Base-by-base conservation (phyloP, 1,140 invertebrate genomes). In the Chlorops oryzae region DNA sequence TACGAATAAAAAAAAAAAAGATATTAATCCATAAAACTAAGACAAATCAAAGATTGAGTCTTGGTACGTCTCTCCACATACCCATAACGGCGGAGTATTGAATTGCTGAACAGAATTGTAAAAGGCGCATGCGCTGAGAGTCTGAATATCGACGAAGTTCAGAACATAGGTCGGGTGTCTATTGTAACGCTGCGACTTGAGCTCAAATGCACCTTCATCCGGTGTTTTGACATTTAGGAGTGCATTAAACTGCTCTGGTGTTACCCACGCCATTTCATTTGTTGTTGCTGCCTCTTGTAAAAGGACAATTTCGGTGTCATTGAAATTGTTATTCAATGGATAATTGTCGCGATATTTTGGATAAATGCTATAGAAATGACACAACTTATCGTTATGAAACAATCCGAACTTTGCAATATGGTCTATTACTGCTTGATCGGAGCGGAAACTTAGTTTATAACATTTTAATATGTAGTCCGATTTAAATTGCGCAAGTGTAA, bases 341-440 rank as follows among this genome's bases (percentile, higher is more conserved):
- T 9, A 28, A 37, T 52, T 52, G 21, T 52, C 47, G 22, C 51
- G 51, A 43, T 42, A 52, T 35, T 47, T 52, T 37, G 51, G 51
- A 23, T 37, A 32, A 35, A 52, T 46, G 10, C 38, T 18, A 39
- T 46, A 43, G 21, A 47, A 47, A 12, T 47, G 35, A n/a, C n/a
- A n/a, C n/a, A n/a, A n/a, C n/a, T n/a, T n/a, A n/a, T n/a, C n/a
- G n/a, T n/a, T n/a, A n/a, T n/a, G n/a, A n/a, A n/a, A n/a, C n/a
- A n/a, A n/a, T n/a, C n/a, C n/a, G n/a, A n/a, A n/a, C n/a, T n/a
- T n/a, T n/a, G n/a, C n/a, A n/a, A n/a, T n/a, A n/a, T n/a, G n/a
- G n/a, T n/a, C n/a, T n/a, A n/a, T n/a, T n/a, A n/a, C n/a, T n/a
- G n/a, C n/a, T n/a, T n/a, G n/a, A n/a, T n/a, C n/a, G n/a, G n/a